These are phyloP conservation scores for Julus scandinavius DNA, from an alignment of 2,888 invertebrate species.

Conservation along the genomic window DNA sequence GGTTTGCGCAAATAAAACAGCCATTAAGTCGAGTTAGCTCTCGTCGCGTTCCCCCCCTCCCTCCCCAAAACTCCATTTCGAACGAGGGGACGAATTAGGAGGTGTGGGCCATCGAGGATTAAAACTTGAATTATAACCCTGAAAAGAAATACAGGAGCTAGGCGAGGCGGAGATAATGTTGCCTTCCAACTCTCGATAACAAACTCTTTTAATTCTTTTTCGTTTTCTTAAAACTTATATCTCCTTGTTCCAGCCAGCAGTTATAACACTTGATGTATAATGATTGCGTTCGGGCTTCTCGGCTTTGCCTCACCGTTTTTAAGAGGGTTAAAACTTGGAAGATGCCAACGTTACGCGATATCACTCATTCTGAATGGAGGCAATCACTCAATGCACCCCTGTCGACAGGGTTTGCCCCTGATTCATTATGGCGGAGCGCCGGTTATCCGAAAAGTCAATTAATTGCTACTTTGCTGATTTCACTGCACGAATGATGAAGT, in stretches of 20 bases:
- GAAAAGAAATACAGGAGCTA: slow-evolving; percentile 19
- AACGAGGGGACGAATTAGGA: neutral
- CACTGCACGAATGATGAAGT: neutral
- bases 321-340: slow-evolving; percentile 1
- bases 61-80: neutral
- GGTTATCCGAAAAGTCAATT: neutral
- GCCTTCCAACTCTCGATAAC: neutral
- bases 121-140: slow-evolving; percentile 35
- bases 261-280: slow-evolving; percentile 42
- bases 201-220: slow-evolving; percentile 34
- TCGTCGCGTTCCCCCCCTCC: neutral
- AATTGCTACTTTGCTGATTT: neutral
- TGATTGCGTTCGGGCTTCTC: neutral
- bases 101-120: neutral
- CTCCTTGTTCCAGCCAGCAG: slow-evolving; percentile 30
- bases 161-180: slow-evolving; percentile 34
- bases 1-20: slow-evolving; percentile 49
- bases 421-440: neutral
- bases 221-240: slow-evolving; percentile 38
- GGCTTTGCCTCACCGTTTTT: neutral
- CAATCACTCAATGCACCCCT: neutral
- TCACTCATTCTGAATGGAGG: neutral
- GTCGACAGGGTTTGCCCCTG: neutral
- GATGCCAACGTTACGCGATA: neutral
- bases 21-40: slow-evolving; percentile 3